These are phyloP conservation scores for Silurus asotus DNA, from an alignment of 2,113 vertebrate species.

Conservation along the genomic window DNA sequence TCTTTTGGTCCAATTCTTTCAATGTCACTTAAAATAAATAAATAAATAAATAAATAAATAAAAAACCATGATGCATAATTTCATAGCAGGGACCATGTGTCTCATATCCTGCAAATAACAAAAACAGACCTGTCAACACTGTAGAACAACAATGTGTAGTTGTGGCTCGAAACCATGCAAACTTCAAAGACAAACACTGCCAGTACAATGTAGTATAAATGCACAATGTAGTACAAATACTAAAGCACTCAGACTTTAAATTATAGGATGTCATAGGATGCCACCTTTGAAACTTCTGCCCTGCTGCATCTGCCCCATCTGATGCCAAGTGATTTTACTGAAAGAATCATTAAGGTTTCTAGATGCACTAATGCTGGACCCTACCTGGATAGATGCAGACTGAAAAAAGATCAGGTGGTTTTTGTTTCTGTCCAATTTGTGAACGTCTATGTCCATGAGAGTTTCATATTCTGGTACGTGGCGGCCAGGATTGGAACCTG, in stretches of 20 bases:
- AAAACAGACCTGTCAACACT: background rate
- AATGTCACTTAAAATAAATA: background rate
- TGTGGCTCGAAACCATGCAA: background rate
- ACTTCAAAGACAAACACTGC: background rate
- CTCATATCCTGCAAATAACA: background rate
- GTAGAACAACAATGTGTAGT: background rate
- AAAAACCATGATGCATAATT: background rate
- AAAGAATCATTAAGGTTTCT: background rate
- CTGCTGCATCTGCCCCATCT: background rate
- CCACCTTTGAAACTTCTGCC: background rate
- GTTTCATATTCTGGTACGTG: too few species aligned
- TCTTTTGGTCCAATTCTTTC: background rate
- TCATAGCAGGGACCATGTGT: background rate
- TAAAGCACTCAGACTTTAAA: background rate
- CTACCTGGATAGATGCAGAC: too few species aligned
- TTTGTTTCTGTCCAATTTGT: too few species aligned
- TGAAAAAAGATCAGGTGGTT: too few species aligned
- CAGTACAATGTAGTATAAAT: background rate
- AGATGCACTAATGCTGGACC: too few species aligned
- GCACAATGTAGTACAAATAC: too few species aligned
- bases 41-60: background rate
- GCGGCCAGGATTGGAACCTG: too few species aligned
- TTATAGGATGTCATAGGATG: too few species aligned
- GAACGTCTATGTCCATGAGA: too few species aligned
- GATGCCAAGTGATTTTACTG: background rate